Conservation (phyloP, 1,140 invertebrate genomes). For the Protaetia brevitarsis region DNA sequence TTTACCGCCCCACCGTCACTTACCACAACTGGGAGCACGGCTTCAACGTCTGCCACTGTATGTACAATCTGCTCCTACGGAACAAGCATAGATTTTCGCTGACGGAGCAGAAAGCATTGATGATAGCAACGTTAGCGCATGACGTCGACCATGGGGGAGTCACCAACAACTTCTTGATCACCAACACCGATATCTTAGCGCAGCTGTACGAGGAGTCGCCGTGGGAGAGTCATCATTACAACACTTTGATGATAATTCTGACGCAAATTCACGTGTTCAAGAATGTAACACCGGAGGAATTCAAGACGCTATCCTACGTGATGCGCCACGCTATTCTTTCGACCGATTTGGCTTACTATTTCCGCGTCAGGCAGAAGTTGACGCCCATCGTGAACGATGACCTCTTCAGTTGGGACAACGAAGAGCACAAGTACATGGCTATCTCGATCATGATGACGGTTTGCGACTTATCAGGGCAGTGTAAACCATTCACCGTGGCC, state of each 20-base stretch:
- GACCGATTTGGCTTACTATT: constrained; percentile 54
- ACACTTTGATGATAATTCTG: constrained; percentile 51
- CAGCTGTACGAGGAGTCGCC: constrained; percentile 51
- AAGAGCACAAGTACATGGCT: constrained; percentile 46
- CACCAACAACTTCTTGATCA: constrained; percentile 53
- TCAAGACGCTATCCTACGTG: constrained; percentile 40
- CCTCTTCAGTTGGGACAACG: constrained; percentile 47
- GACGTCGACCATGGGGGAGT: constrained; percentile 55
- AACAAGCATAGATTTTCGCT: constrained; percentile 50
- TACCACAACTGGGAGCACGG: constrained; percentile 52
- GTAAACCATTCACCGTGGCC: constrained; percentile 51
- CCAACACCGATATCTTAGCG: constrained; percentile 49
- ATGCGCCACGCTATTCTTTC: constrained; percentile 52
- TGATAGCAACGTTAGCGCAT: constrained; percentile 53
- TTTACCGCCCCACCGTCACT: background rate
- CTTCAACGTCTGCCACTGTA: constrained; percentile 54
- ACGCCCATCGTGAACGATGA: constrained; percentile 45
- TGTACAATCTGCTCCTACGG: constrained; percentile 51
- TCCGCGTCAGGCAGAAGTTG: constrained; percentile 48
- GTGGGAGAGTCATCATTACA: constrained; percentile 54
- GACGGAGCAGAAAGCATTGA: constrained; percentile 50
- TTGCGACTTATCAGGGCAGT: constrained; percentile 52
- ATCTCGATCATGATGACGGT: constrained; percentile 55
- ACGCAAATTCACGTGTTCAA: constrained; percentile 33
- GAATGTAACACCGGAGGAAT: background rate